Evolutionary conservation across 2,113 vertebrate genomes (phyloP).

Genomic region (Salminus brasiliensis): DNA sequence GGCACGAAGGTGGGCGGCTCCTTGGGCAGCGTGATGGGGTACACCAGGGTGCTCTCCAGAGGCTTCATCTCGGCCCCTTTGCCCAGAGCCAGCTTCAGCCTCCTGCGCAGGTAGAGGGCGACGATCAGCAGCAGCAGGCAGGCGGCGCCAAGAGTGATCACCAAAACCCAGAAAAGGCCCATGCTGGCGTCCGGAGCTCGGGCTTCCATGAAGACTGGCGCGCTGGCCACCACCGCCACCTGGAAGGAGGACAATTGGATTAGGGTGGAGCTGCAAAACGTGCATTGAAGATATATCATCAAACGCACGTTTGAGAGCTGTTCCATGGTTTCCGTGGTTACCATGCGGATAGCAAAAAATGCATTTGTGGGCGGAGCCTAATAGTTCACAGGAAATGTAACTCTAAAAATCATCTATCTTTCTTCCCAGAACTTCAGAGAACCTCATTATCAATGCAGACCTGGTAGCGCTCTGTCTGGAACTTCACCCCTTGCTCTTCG

Average conservation of each 20-base stretch:
- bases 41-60: conserved; percentile 89
- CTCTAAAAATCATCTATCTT: no score
- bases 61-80: conserved; percentile 86
- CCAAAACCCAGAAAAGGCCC: conserved; percentile 90
- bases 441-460: neutral
- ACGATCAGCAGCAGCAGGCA: conserved; percentile 85
- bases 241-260: neutral
- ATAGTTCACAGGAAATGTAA: no score
- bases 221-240: conserved; percentile 81
- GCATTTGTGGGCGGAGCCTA: no score
- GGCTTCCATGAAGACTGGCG: conserved; percentile 83
- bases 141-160: conserved; percentile 85
- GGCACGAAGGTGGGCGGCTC: conserved; percentile 88
- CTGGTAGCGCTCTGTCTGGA: conserved; percentile 83
- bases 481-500: conserved; percentile 83
- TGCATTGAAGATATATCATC: no score
- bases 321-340: no score
- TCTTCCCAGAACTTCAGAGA: no score
- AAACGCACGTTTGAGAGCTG: no score
- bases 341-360: no score
- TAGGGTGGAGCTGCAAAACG: no score
- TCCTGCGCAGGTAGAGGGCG: conserved; percentile 85
- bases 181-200: conserved; percentile 85
- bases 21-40: conserved; percentile 92
- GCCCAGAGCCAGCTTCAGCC: conserved; percentile 86